Percentiles rank a stretch among this genome's conserved stretches.
phyloP scores from a whole-genome alignment of 2,888 invertebrate species.

The Agriotes lineatus region DNA sequence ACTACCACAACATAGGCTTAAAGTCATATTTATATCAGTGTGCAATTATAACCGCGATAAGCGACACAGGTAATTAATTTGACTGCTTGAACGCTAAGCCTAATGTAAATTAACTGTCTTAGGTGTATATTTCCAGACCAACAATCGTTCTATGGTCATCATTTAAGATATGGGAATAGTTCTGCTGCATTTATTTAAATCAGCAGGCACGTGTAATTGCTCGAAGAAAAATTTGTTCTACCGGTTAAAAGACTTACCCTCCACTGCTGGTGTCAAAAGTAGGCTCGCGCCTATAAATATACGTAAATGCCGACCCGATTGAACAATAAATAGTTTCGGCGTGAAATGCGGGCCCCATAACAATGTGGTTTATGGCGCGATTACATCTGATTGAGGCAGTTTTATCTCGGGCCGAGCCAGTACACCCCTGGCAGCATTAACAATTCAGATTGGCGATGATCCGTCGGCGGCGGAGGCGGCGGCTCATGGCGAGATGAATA shows the following conservation, averaged over 20 bases:
- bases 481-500: slow-evolving; percentile 57
- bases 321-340: slow-evolving; percentile 55
- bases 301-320: slow-evolving; percentile 57
- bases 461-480: slow-evolving; percentile 50
- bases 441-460: slow-evolving; percentile 64
- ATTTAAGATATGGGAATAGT: too few relatives aligned
- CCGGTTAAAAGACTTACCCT: slow-evolving; percentile 13
- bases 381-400: slow-evolving; percentile 55
- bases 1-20: too few relatives aligned
- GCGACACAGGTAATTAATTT: too few relatives aligned
- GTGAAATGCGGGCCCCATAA: slow-evolving; percentile 55
- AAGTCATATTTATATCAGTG: too few relatives aligned
- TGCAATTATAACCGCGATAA: too few relatives aligned
- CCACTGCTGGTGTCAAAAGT: slow-evolving; percentile 23
- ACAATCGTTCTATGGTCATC: too few relatives aligned
- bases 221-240: slow-evolving; percentile 31
- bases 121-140: too few relatives aligned
- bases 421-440: slow-evolving; percentile 60
- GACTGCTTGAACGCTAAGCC: too few relatives aligned
- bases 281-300: slow-evolving; percentile 52
- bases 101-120: too few relatives aligned
- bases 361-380: slow-evolving; percentile 50
- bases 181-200: too few relatives aligned
- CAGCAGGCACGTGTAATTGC: slow-evolving; percentile 5
- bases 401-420: slow-evolving; percentile 43